Evolutionary conservation across 1,140 invertebrate species (phyloP), one percentile per base, ranked within the genome.

Genomic region (Telenomus remus): DNA sequence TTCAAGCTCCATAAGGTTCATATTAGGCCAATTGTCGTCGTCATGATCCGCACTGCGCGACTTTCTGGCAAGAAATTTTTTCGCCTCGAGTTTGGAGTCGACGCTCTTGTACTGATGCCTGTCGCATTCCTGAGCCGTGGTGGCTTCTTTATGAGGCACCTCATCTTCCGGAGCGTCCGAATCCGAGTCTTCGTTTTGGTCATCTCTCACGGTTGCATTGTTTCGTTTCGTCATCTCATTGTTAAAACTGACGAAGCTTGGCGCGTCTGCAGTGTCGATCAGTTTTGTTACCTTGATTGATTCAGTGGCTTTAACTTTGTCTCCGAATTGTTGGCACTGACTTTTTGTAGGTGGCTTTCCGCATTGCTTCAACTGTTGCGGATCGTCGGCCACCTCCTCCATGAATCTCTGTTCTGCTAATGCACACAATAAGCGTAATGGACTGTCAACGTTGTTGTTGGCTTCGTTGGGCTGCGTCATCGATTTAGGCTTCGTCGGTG

Each of bases 321-420:
- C 19, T 27, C 6, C 19, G 2, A 27, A 27, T 1, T 27, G 19
- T 27, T 27, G 19, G 19, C 19, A 27, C 6, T 27, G 19, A 27
- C 19, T 27, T 27, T 27, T 27, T 27, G 1, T 27, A 1, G 19
- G 19, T 27, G 19, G 57, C 51, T 10, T 68, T 43, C 11, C 71
- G 35, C n/a, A 56, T 44, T 35, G 9, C 42, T 4, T 63, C 15
- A 1, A 19, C 39, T 14, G 19, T n/a, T n/a, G 42, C 48, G 47
- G 49, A 76, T 83, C 84, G 46, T 90, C 89, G 11, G 85, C 90
- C 3, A 89, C 91, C 84, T 95, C 93, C 80, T 95, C 94, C 85
- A 93, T 91, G 61, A 95, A 93, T 56, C 94, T 90, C 79, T 96
- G 94, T 80, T 96, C 95, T 0, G 95, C 95, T 16, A 96, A 85